Conservation (phyloP, 1,140 invertebrate species). For the Archivesica marissinica region DNA sequence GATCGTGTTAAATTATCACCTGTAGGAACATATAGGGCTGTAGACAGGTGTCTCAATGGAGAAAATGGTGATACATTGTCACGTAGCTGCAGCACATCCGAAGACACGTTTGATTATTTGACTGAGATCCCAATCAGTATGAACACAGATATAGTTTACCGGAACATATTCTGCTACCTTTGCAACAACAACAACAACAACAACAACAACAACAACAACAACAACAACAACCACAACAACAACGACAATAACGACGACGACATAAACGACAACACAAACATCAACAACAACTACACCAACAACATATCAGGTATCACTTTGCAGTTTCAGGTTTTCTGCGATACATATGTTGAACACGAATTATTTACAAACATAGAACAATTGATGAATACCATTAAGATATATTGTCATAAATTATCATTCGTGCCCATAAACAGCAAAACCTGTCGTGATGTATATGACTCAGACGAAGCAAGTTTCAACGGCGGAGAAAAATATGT, state of each 20-base stretch:
- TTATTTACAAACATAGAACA: not conserved
- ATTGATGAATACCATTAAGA: not conserved
- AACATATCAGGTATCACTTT: not conserved
- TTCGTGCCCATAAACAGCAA: not conserved
- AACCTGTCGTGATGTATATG: not conserved
- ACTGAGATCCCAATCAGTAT: not conserved
- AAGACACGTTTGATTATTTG: not conserved
- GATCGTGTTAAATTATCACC: not conserved
- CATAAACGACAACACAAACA: no score
- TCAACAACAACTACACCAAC: no score
- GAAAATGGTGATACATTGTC: not conserved
- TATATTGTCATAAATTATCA: not conserved
- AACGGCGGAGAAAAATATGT: not conserved
- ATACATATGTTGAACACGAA: not conserved
- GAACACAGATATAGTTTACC: not conserved
- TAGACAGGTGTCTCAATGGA: not conserved
- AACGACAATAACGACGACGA: no score
- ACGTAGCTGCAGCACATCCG: not conserved
- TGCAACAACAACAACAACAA: conserved; percentile 4
- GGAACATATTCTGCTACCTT: not conserved
- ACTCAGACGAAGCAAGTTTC: not conserved
- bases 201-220: no score
- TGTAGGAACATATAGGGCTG: not conserved
- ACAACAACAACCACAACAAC: no score
- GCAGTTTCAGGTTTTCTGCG: not conserved